Conservation (phyloP, 2,113 vertebrate species). For the Megalops atlanticus region DNA sequence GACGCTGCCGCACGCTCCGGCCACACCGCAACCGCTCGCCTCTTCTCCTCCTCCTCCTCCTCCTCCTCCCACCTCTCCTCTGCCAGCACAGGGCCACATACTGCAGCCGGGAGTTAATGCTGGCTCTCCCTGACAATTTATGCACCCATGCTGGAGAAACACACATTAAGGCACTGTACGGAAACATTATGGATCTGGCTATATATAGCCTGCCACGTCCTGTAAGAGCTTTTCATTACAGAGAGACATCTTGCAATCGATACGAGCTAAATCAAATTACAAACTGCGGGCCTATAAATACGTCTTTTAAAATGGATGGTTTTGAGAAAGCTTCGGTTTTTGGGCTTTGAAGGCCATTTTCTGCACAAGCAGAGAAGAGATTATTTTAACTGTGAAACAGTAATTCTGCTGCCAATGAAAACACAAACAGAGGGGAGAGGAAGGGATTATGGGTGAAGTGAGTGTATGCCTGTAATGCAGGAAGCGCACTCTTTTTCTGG, state of each 20-base stretch:
- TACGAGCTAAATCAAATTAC: conserved; percentile 57
- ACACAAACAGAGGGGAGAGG: background rate
- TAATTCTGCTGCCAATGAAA: background rate
- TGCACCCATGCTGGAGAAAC: conserved; percentile 34
- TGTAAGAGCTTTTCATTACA: conserved; percentile 72
- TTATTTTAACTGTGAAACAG: conserved; percentile 14
- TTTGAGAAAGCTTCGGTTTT: conserved; percentile 1
- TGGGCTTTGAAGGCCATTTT: conserved; percentile 14
- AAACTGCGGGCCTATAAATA: conserved; percentile 38
- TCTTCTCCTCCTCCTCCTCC: conserved; percentile 5
- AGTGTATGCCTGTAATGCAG: background rate
- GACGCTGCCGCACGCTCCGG: background rate
- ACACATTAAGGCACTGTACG: conserved; percentile 49
- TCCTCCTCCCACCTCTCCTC: background rate
- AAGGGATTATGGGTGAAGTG: background rate
- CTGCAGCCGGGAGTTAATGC: conserved; percentile 43
- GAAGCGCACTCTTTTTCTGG: background rate
- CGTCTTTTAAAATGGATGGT: conserved; percentile 20
- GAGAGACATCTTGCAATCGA: conserved; percentile 58
- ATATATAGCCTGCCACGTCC: conserved; percentile 56
- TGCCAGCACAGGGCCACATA: conserved; percentile 44
- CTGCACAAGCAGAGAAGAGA: background rate
- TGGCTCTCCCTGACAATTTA: conserved; percentile 45
- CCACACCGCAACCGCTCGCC: background rate
- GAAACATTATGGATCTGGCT: conserved; percentile 55